Evolutionary conservation across 2,888 invertebrate genomes (phyloP), one percentile per base, ranked within the genome.

Genomic region (Nematopogon swammerdamellus): DNA sequence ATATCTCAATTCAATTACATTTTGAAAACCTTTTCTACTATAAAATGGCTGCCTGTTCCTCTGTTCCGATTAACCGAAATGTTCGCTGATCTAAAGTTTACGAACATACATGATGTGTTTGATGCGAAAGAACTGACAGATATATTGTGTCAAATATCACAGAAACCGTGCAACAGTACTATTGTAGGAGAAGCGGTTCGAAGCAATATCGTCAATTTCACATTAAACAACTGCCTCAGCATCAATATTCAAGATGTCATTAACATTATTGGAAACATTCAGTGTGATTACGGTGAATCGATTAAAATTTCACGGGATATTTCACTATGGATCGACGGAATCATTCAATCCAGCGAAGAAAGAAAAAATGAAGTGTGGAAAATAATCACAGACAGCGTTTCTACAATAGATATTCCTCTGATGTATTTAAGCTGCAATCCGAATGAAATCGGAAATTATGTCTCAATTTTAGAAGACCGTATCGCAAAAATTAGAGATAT

Each of bases 41-140:
- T 72, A 1, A 73, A 71, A 54, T 72, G 75, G 71, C 68, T 70
- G 4, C 72, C 79, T 14, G 64, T 76, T 1, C 72, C 77, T 46
- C 58, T 76, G 2, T 75, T 62, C 51, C 63, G 71, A 55, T 18
- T 75, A 6, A 70, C 63, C 48, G 59, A 62, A 51, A 54, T 68
- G 11, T 48, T 77, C 45, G 16, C 20, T 20, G 44, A 48, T 17
- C 16, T 46, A 14, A 20, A 19, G 11, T 8, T 30, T 11, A n/a
- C 42, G 17, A 29, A n/a, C n/a, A 11, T 42, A 16, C 19, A 16
- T 5, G 46, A 29, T 2, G 17, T 14, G 18, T 3, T 42, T 43
- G 19, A 19, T 25, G 43, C 46, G 16, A 11, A 14, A 5, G 43
- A 48, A 16, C 29, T 50, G 20, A 18, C 29, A 43, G 43, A 17